Evolutionary conservation across 2,113 vertebrate genomes (phyloP).

Genomic region (Rattus rattus): DNA sequence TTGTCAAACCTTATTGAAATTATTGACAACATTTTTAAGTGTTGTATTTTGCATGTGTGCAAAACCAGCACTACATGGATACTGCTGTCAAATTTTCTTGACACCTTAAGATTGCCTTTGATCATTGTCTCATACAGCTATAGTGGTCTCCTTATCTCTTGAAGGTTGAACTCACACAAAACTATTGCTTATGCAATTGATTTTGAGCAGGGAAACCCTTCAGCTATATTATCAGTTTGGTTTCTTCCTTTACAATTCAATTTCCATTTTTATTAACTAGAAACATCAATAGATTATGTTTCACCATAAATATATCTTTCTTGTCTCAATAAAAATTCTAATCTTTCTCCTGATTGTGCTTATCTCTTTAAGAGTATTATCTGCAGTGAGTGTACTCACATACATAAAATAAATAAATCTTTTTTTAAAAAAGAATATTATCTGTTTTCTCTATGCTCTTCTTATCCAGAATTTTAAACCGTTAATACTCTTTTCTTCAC

Average conservation of each 20-base stretch:
- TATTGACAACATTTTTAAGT: neutral
- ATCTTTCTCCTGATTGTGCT: neutral
- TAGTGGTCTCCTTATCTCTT: neutral
- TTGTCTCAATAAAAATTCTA: neutral
- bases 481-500: neutral
- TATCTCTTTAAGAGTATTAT: too few species aligned
- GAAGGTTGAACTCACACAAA: neutral
- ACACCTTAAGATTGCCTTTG: neutral
- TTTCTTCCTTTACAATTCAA: neutral
- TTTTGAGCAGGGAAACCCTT: neutral
- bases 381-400: too few species aligned
- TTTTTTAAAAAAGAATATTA: too few species aligned
- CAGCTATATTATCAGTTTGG: neutral
- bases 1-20: neutral
- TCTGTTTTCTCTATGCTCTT: neutral
- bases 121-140: neutral
- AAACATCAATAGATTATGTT: neutral
- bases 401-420: too few species aligned
- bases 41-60: neutral
- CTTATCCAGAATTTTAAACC: neutral
- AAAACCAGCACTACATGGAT: neutral
- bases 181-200: neutral
- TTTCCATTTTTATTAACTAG: neutral
- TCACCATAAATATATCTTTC: neutral
- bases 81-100: neutral